phyloP scores from a whole-genome alignment of 1,140 invertebrate genomes.

The Pinna nobilis region DNA sequence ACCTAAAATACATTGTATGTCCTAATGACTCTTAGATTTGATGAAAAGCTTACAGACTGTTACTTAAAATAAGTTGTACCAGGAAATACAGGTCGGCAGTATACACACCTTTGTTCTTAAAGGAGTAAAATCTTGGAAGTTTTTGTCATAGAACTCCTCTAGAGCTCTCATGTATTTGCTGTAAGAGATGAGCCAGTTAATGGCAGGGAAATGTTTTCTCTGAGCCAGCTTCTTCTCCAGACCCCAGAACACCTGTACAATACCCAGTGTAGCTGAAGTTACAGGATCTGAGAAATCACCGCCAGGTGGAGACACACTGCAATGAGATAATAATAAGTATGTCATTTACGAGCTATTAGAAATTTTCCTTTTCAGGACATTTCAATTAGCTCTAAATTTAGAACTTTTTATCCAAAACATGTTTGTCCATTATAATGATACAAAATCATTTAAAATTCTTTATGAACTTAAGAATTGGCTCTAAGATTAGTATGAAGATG shows the following conservation, averaged over 20 bases:
- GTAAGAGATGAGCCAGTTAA: conserved; percentile 99
- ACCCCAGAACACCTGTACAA: conserved; percentile 99
- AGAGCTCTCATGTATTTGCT: conserved; percentile 98
- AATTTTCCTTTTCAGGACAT: no score
- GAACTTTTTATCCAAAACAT: no score
- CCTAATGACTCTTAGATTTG: no score
- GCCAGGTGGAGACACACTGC: conserved; percentile 96
- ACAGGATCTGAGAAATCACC: conserved; percentile 99
- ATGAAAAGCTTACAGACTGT: no score
- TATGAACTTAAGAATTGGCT: no score
- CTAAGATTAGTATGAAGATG: no score
- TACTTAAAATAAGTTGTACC: no score
- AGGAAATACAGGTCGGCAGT: neutral
- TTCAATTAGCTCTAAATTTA: no score
- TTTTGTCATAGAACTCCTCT: conserved; percentile 99
- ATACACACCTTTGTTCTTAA: conserved; percentile 77
- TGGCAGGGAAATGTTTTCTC: conserved; percentile 99
- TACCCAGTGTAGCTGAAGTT: conserved; percentile 98
- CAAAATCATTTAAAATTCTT: no score
- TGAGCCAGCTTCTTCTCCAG: conserved; percentile 99
- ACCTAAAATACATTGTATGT: no score
- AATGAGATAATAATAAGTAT: conserved; percentile 46
- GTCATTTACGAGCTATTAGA: no score
- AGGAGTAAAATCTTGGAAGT: conserved; percentile 99
- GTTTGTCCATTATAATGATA: no score